Base-by-base conservation (phyloP, 2,113 vertebrate genomes). In the Synchiropus splendidus region DNA sequence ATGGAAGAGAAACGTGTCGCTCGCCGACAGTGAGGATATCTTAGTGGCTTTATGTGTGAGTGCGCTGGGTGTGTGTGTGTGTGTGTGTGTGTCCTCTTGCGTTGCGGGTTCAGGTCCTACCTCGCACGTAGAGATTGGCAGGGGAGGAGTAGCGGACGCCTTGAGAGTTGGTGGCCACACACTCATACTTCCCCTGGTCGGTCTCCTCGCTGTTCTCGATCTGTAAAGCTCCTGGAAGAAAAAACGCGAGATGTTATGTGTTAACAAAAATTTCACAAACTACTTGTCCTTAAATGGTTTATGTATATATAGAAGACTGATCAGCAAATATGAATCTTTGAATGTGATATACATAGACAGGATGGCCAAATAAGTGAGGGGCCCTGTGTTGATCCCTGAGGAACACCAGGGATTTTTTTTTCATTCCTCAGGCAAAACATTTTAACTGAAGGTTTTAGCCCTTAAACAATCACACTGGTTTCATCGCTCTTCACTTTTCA, bases 111-210 rank as follows among this genome's bases (percentile, higher is more conserved):
- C 44, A 69, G 74, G 89, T 89, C 92, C 87, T 99, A 99, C 95
- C 95, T 99, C 95, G 88, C 86, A 99, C 95, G 53, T 99, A 99
- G 66, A 99, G 89, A 84, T 98, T 99, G 71, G 95, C 95, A 0
- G 95, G 94, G 13, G 95, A 89, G 1, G 94, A 99, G 79, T 97
- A 98, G 67, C 94, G 94, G 53, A 97, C 94, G 1, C 95, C 95
- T 1, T 92, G 91, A 47, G 87, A 90, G 81, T 99, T 99, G 70
- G 90, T 92, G 56, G 94, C 92, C 64, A 99, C 95, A 1, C 94
- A 98, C 52, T 99, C 94, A 1, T 98, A 98, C 72, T 99, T 99
- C 74, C 95, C 95, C 83, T 99, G 95, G 83, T 99, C 95, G 0
- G 92, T 95, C 82, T 98, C 94, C 67, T 99, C 94, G 3, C 92